These are phyloP conservation scores for Oenanthe oenanthe DNA, from an alignment of 2,113 vertebrate genomes.

Conservation along the genomic window DNA sequence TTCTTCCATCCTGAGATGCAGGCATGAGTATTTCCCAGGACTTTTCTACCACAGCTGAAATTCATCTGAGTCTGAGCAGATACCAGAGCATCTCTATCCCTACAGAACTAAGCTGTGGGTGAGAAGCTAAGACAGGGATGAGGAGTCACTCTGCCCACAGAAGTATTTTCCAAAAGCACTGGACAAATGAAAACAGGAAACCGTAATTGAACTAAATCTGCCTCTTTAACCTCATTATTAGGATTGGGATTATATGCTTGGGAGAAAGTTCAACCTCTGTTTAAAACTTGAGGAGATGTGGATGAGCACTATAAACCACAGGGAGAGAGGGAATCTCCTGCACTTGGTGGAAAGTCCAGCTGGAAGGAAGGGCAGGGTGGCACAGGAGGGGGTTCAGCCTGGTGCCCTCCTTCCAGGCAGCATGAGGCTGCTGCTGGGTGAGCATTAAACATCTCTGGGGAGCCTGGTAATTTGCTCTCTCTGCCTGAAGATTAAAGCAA, in stretches of 20 bases:
- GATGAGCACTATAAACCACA: neutral
- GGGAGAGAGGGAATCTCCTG: neutral
- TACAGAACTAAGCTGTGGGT: neutral
- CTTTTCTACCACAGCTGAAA: neutral
- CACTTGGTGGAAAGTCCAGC: neutral
- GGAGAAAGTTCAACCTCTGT: neutral
- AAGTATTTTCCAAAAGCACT: neutral
- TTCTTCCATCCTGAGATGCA: neutral
- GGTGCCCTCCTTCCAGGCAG: neutral
- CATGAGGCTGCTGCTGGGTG: neutral
- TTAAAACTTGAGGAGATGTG: neutral
- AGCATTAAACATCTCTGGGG: neutral
- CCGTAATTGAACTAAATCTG: neutral
- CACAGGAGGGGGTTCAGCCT: rapidly evolving
- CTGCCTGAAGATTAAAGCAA: neutral
- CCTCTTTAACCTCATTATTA: slow-evolving; percentile 23
- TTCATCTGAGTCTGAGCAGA: neutral
- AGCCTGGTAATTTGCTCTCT: neutral
- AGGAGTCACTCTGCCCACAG: neutral
- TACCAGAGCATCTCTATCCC: neutral
- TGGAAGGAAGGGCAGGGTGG: neutral
- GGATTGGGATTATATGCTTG: neutral
- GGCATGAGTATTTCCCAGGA: neutral
- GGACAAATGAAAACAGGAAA: slow-evolving; percentile 21
- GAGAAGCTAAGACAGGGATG: neutral